A percentile compares a stretch with the other conserved stretches of the same genome.
phyloP scores from a whole-genome alignment of 2,888 invertebrate genomes.

The Drosophila merina region DNA sequence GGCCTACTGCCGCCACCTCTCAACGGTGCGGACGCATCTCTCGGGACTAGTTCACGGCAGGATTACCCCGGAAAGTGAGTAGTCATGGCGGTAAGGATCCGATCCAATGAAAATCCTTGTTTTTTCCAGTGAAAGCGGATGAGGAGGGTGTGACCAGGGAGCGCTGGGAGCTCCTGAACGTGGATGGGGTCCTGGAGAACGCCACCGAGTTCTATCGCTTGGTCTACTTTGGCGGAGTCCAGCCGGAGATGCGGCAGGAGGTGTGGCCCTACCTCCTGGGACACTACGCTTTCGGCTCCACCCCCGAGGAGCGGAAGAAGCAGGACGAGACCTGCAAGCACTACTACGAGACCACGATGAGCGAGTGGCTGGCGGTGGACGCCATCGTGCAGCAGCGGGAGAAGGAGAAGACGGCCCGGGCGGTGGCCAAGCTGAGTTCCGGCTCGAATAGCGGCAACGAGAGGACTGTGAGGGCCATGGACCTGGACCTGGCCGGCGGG shows the following conservation, averaged over 20 bases:
- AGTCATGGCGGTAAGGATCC: too few species aligned
- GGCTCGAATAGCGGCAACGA: slow-evolving; percentile 87
- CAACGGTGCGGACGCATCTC: slow-evolving; percentile 95
- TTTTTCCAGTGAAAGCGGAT: slow-evolving; percentile 85
- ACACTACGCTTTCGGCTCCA: slow-evolving; percentile 91
- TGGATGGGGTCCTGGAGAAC: slow-evolving; percentile 86
- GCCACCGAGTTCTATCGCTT: slow-evolving; percentile 91
- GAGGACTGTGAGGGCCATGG: slow-evolving; percentile 84
- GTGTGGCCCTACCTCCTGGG: slow-evolving; percentile 96
- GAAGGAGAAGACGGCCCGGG: slow-evolving; percentile 92
- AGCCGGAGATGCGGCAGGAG: slow-evolving; percentile 90
- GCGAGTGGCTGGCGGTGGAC: slow-evolving; percentile 97
- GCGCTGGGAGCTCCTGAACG: slow-evolving; percentile 89
- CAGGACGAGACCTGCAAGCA: slow-evolving; percentile 89
- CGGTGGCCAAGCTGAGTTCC: slow-evolving; percentile 92
- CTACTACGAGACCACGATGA: slow-evolving; percentile 95
- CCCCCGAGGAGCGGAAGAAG: slow-evolving; percentile 87
- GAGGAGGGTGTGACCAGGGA: slow-evolving; percentile 90
- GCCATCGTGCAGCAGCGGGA: slow-evolving; percentile 94
- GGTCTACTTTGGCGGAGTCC: slow-evolving; percentile 94
- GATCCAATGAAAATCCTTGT: too few species aligned
- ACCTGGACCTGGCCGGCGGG: slow-evolving; percentile 84
- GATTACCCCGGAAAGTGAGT: slow-evolving; percentile 87
- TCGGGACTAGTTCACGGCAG: slow-evolving; percentile 93
- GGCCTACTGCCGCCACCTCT: slow-evolving; percentile 95